Conservation (phyloP, 2,797 vertebrate species). For the Sparus aurata region DNA sequence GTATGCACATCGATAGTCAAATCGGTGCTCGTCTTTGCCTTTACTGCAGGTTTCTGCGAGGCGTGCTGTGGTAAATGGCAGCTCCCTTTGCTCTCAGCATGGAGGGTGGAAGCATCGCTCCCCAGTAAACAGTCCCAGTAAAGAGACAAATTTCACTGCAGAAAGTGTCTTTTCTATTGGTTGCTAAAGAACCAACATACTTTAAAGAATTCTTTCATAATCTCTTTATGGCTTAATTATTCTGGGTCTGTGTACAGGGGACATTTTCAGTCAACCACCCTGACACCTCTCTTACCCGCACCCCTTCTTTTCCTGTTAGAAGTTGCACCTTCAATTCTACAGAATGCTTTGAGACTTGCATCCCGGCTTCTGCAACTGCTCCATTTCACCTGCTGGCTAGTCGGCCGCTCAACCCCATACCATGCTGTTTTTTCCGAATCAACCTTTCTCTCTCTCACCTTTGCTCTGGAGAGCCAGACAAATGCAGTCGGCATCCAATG, state of each 20-base stretch:
- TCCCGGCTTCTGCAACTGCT: slow-evolving; percentile 87
- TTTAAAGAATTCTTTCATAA: slow-evolving; percentile 17
- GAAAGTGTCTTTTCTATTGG: slow-evolving; percentile 37
- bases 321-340: slow-evolving; percentile 90
- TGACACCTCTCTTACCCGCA: slow-evolving; percentile 75
- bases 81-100: slow-evolving; percentile 82
- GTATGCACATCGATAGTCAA: slow-evolving; percentile 66
- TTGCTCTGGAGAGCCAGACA: slow-evolving; percentile 81
- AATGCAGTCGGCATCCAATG: slow-evolving; percentile 35
- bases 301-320: slow-evolving; percentile 77
- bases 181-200: slow-evolving; percentile 35
- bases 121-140: slow-evolving; percentile 87
- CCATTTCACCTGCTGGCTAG: slow-evolving; percentile 85
- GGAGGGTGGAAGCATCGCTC: slow-evolving; percentile 82
- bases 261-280: slow-evolving; percentile 73
- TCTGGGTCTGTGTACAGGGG: slow-evolving; percentile 87
- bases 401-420: slow-evolving; percentile 82
- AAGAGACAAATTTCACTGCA: slow-evolving; percentile 48
- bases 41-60: slow-evolving; percentile 85
- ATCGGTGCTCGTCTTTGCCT: slow-evolving; percentile 73
- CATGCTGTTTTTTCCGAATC: slow-evolving; percentile 79
- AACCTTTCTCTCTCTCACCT: slow-evolving; percentile 55
- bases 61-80: slow-evolving; percentile 75
- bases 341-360: slow-evolving; percentile 86
- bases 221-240: slow-evolving; percentile 18